These are phyloP conservation scores for Drosophila trichaetosa DNA, from an alignment of 2,888 invertebrate genomes.

Conservation along the genomic window DNA sequence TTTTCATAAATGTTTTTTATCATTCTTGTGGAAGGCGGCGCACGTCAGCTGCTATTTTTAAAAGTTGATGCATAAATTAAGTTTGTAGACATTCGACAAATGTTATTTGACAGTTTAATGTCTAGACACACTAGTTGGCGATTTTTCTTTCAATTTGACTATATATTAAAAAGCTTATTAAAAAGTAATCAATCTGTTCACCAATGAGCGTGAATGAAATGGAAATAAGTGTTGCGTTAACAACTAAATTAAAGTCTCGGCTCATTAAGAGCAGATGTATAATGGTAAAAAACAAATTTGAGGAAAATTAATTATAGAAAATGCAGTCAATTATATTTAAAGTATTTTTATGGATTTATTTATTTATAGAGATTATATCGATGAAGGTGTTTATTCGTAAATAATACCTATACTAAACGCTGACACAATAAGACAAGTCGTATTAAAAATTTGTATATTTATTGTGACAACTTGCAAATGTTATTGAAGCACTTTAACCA, in stretches of 20 bases:
- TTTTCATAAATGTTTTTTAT: constrained; percentile 10
- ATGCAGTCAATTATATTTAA: neutral
- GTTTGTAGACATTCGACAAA: constrained; percentile 28
- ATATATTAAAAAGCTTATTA: constrained; percentile 57
- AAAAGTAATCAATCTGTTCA: constrained; percentile 54
- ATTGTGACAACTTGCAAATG: neutral
- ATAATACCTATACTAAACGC: neutral
- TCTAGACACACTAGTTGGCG: constrained; percentile 32
- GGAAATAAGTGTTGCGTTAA: constrained; percentile 4
- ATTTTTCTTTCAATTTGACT: constrained; percentile 18
- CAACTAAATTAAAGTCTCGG: constrained; percentile 1
- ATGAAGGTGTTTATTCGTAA: neutral
- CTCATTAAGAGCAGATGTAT: neutral
- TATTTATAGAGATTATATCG: neutral
- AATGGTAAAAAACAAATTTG: neutral
- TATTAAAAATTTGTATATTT: neutral
- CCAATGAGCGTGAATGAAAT: constrained; percentile 32
- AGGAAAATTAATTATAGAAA: neutral
- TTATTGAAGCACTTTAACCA: neutral
- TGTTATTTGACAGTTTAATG: constrained; percentile 38
- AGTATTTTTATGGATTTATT: neutral
- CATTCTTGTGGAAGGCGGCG: neutral
- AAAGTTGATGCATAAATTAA: constrained; percentile 46
- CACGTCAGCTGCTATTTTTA: constrained; percentile 60
- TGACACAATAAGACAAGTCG: neutral